Percentiles rank a stretch among this genome's conserved stretches.
phyloP scores from a whole-genome alignment of 2,888 invertebrate species.

The Caenorhabditis sp. region DNA sequence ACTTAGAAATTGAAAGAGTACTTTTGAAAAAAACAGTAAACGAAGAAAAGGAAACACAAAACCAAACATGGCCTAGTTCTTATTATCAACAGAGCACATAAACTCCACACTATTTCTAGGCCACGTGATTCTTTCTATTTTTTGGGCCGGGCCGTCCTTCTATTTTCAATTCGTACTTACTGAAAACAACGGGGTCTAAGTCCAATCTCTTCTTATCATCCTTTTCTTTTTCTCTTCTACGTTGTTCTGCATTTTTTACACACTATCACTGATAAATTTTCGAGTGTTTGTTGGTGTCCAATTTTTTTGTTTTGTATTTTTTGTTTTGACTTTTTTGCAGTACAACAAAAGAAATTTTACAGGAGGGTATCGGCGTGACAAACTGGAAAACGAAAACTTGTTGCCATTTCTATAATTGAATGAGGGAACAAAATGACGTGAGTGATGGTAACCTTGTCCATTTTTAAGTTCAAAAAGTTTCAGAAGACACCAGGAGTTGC shows the following conservation, averaged over 20 bases:
- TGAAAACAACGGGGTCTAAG: not conserved
- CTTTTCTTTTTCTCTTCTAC: not conserved
- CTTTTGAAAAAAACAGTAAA: not conserved
- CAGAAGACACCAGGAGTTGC: slow-evolving; percentile 63
- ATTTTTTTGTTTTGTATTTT: not conserved
- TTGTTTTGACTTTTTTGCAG: not conserved
- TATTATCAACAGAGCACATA: not conserved
- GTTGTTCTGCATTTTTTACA: not conserved
- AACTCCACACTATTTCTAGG: not conserved
- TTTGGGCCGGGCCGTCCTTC: not conserved
- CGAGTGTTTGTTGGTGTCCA: not conserved
- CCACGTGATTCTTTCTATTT: not conserved
- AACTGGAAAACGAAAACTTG: not conserved
- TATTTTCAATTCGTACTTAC: too few species aligned
- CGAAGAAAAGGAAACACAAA: not conserved
- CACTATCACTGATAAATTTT: not conserved
- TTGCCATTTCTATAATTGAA: not conserved
- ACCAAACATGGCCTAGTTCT: not conserved
- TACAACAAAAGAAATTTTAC: not conserved
- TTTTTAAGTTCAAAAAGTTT: not conserved
- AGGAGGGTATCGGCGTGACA: not conserved
- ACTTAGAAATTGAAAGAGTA: too few species aligned
- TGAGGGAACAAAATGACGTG: slow-evolving; percentile 7
- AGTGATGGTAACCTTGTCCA: not conserved
- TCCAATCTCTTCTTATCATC: not conserved